These are phyloP conservation scores for Pemphigus obesinymphae DNA, from an alignment of 1,140 invertebrate genomes.

Conservation along the genomic window DNA sequence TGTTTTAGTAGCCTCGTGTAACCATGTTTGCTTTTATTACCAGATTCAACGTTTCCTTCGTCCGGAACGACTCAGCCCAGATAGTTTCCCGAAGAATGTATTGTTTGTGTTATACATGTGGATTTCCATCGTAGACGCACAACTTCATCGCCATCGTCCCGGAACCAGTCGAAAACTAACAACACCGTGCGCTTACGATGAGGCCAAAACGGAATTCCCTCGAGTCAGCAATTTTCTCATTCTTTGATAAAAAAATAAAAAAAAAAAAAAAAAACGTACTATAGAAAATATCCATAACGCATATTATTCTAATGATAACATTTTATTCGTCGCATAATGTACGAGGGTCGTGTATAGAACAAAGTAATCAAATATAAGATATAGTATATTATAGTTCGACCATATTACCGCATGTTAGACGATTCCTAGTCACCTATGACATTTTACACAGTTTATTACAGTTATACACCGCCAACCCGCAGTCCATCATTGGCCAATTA, in stretches of 20 bases:
- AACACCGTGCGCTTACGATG: neutral
- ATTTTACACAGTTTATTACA: no score
- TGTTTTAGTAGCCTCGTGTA: neutral
- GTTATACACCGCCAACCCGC: no score
- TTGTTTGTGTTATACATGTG: neutral
- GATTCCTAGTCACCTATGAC: no score
- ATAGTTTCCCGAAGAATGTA: neutral
- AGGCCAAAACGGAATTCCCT: neutral
- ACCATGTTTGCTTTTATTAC: constrained; percentile 3
- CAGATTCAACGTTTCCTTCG: constrained; percentile 8
- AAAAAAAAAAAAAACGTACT: neutral
- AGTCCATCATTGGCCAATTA: no score
- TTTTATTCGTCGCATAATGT: no score
- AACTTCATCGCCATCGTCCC: neutral
- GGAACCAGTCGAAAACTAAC: neutral
- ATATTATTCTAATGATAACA: no score
- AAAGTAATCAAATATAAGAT: no score
- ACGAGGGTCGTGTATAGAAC: no score
- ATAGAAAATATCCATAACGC: no score
- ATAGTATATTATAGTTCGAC: no score
- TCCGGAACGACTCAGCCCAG: neutral
- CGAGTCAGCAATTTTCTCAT: neutral
- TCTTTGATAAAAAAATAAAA: neutral
- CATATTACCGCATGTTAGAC: no score
- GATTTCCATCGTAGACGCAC: neutral